phyloP scores from a whole-genome alignment of 2,888 invertebrate species.

The Pedicia rivosa region DNA sequence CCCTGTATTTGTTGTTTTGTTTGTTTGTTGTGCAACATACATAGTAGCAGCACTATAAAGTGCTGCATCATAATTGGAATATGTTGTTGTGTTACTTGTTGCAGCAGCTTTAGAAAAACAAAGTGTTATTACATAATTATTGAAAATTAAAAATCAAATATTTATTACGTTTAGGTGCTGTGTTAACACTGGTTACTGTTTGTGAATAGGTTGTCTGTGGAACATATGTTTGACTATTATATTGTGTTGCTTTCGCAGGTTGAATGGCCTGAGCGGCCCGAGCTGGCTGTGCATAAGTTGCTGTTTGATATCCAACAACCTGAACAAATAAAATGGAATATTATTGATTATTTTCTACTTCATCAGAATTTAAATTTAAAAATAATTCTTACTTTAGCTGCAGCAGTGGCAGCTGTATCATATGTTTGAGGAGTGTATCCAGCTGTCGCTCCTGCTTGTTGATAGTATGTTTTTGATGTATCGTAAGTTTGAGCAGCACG shows the following conservation, averaged over 20 bases:
- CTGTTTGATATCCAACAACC: conserved; percentile 17
- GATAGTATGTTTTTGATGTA: conserved; percentile 73
- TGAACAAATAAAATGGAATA: background rate
- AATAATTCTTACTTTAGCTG: conserved; percentile 20
- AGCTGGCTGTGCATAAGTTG: conserved; percentile 41
- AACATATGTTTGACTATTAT: conserved; percentile 37
- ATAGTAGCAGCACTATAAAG: conserved; percentile 89
- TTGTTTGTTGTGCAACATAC: conserved; percentile 73
- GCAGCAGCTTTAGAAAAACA: conserved; percentile 18
- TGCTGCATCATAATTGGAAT: conserved; percentile 86
- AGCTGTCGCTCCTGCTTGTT: conserved; percentile 48
- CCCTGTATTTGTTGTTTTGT: conserved; percentile 29
- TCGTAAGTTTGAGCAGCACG: conserved; percentile 55
- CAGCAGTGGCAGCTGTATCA: conserved; percentile 25
- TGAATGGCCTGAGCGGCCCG: conserved; percentile 49
- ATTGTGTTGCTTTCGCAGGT: conserved; percentile 39
- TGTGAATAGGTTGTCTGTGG: conserved; percentile 11
- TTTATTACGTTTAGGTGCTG: conserved; percentile 40
- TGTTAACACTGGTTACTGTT: conserved; percentile 15
- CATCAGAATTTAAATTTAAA: background rate
- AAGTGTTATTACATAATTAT: no score
- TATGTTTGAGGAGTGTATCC: conserved; percentile 31
- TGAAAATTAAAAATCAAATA: conserved; percentile 1
- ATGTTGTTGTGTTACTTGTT: conserved; percentile 49
- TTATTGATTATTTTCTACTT: background rate